These are phyloP conservation scores for Clistopyga incitator DNA, from an alignment of 2,888 invertebrate species.

Conservation along the genomic window DNA sequence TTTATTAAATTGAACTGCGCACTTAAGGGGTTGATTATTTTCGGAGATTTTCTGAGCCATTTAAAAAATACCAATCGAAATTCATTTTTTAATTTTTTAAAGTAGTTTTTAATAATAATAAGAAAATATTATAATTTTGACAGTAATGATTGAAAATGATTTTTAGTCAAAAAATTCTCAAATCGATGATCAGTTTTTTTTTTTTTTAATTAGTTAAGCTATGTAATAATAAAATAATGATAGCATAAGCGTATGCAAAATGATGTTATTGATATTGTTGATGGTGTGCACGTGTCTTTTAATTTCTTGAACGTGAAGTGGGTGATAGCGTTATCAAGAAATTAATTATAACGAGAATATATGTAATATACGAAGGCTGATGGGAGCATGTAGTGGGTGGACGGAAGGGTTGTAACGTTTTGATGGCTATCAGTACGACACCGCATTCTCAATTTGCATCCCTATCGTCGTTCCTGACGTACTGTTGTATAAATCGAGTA, in stretches of 20 bases:
- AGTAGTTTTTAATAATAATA: too few relatives aligned
- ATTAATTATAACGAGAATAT: neutral
- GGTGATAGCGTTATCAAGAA: neutral
- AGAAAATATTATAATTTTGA: too few relatives aligned
- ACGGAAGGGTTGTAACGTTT: neutral
- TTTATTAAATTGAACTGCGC: too few relatives aligned
- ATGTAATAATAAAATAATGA: too few relatives aligned
- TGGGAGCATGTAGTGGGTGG: neutral
- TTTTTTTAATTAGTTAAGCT: too few relatives aligned
- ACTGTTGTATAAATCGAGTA: neutral
- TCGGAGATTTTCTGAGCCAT: too few relatives aligned
- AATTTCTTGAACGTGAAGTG: neutral
- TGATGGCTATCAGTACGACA: neutral
- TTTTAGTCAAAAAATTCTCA: too few relatives aligned
- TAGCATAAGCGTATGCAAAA: neutral
- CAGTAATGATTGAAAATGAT: too few relatives aligned
- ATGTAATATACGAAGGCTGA: neutral
- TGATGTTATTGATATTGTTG: neutral
- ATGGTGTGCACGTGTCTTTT: neutral
- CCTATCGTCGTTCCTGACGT: neutral
- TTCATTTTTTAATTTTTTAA: too few relatives aligned
- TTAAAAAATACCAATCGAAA: too few relatives aligned
- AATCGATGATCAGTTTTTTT: too few relatives aligned
- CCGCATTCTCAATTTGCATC: neutral
- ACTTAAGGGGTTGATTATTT: too few relatives aligned